These are phyloP conservation scores for Ictalurus punctatus DNA, from an alignment of 2,113 vertebrate genomes.

Conservation along the genomic window DNA sequence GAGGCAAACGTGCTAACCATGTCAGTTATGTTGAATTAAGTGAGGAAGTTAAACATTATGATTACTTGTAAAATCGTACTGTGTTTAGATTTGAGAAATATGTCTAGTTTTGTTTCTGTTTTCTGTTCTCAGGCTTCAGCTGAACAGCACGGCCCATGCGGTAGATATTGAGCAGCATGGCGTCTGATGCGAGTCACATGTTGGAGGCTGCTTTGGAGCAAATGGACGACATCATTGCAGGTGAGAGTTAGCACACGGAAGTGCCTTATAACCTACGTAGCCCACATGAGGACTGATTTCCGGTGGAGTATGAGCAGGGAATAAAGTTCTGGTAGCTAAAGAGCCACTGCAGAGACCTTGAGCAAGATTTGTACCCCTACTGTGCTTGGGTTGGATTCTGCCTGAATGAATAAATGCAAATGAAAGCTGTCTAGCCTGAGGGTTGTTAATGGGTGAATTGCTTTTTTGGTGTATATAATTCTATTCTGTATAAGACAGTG, in stretches of 20 bases:
- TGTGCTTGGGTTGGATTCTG: background rate
- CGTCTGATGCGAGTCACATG: conserved; percentile 92
- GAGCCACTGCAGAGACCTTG: background rate
- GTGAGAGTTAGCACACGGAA: conserved; percentile 64
- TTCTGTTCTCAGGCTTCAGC: conserved; percentile 37
- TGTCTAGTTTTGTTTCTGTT: background rate
- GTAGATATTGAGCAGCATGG: conserved; percentile 72
- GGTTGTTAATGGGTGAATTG: background rate
- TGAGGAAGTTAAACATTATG: background rate
- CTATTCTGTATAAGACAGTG: background rate
- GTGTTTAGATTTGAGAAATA: background rate
- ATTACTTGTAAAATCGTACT: background rate
- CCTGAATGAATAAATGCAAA: background rate
- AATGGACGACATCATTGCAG: conserved; percentile 98
- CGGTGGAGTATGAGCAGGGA: background rate
- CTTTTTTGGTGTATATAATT: background rate
- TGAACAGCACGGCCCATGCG: conserved; percentile 55
- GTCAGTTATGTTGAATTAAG: background rate
- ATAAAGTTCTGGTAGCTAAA: background rate
- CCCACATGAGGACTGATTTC: background rate
- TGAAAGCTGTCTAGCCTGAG: background rate
- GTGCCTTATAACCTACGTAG: background rate
- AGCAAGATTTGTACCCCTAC: background rate
- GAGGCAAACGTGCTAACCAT: background rate
- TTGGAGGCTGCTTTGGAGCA: conserved; percentile 94